Base-by-base conservation (phyloP, 2,797 vertebrate species). In the Jordanella pulchra region DNA sequence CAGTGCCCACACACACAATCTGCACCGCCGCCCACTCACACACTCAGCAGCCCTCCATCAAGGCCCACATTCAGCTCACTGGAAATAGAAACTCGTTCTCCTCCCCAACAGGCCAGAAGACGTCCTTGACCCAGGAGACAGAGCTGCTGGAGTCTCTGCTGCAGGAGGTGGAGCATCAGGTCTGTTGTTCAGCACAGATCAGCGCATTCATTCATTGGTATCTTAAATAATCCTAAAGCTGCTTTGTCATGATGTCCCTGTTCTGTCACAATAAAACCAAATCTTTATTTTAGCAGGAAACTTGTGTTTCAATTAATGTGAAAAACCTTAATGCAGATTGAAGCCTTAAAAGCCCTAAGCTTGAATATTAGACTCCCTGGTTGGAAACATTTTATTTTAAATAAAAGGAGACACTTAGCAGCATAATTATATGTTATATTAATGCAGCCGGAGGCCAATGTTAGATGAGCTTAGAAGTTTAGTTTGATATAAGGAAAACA, bases 91-190 rank as follows among this genome's bases (percentile, higher is more conserved):
- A 72, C 68, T 68, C 1, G 2, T 66, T 81, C 71, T 80, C 68
- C 73, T 78, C 69, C 60, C 73, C 77, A 91, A 89, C 89, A 99
- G 98, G 98, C 88, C 98, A 99, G 90, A 99, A 99, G 92, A 99
- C 97, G 50, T 99, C 98, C 2, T 93, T 99, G 82, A 99, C 98
- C 67, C 97, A 99, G 92, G 98, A 99, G 95, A 99, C 98, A 0
- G 98, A 99, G 86, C 95, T 99, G 80, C 92, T 99, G 84, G 98
- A 99, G 92, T 99, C 97, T 68, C 93, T 99, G 25, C 94, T 99
- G 86, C 98, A 99, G 84, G 98, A 99, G 91, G 98, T 99, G 55
- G 98, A 99, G 71, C 98, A 99, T 90, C 98, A 99, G 97, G 98
- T 99, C 72, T 91, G 93, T 76, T 1, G 6, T 69, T 50, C 28